Evolutionary conservation across 1,140 invertebrate species (phyloP).

Genomic region (Drosophila insularis): DNA sequence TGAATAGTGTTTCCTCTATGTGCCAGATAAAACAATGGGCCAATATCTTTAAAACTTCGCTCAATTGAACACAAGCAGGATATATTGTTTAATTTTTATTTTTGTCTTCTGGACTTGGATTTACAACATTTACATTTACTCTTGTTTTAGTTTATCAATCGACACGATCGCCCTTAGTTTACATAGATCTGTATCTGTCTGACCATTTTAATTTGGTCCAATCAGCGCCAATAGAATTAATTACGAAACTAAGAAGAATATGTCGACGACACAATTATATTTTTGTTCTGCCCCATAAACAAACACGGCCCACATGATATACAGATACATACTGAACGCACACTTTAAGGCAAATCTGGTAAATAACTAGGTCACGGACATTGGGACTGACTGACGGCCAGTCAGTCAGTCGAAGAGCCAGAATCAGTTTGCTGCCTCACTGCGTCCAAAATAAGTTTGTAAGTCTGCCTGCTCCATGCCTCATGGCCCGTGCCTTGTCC

Average conservation of each 20-base stretch:
- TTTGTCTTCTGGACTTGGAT: background rate
- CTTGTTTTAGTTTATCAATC: constrained; percentile 33
- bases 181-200: background rate
- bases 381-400: constrained; percentile 1
- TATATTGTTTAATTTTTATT: background rate
- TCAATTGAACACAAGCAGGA: background rate
- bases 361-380: constrained; percentile 61
- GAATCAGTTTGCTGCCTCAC: constrained; percentile 43
- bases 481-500: background rate
- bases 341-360: constrained; percentile 43
- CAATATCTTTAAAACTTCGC: background rate
- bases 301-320: constrained; percentile 14
- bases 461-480: constrained; percentile 6
- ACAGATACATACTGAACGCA: constrained; percentile 9
- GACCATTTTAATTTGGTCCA: constrained; percentile 70
- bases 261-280: constrained; percentile 67
- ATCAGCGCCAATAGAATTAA: constrained; percentile 76
- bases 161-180: constrained; percentile 34
- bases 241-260: constrained; percentile 57
- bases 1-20: background rate
- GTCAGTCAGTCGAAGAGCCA: background rate
- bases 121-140: background rate
- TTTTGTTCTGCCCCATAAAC: constrained; percentile 63
- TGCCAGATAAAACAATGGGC: constrained; percentile 10
- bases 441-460: constrained; percentile 21